These are phyloP conservation scores for Limnodromus scolopaceus DNA, from an alignment of 2,797 vertebrate species.

Conservation along the genomic window DNA sequence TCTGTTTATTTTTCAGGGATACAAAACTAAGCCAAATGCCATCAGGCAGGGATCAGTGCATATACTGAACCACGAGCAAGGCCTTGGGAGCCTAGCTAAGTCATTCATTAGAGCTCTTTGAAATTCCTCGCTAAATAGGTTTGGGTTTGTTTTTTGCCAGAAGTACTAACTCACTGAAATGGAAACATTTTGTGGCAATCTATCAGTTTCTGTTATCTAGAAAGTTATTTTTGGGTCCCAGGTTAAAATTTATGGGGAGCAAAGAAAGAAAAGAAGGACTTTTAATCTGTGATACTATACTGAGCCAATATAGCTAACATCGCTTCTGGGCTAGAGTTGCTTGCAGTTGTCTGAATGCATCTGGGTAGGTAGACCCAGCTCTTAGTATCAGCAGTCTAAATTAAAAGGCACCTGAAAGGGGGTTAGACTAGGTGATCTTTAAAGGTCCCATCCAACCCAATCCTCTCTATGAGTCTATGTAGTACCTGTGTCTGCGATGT, in stretches of 20 bases:
- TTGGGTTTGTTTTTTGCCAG: background rate
- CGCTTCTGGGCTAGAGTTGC: background rate
- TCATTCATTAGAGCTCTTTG: slow-evolving; percentile 16
- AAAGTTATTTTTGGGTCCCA: background rate
- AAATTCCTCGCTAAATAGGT: slow-evolving; percentile 1
- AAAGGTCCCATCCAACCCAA: background rate
- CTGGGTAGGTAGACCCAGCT: background rate
- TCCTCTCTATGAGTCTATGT: background rate
- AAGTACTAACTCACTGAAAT: background rate
- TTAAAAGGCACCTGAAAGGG: background rate
- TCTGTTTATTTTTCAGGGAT: slow-evolving; percentile 40
- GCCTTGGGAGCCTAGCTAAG: background rate
- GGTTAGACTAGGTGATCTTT: background rate
- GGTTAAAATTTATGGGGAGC: background rate
- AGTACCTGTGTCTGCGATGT: too few species aligned
- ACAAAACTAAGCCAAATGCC: slow-evolving; percentile 33
- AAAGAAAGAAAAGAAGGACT: background rate
- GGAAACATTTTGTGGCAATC: background rate
- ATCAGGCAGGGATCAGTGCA: slow-evolving; percentile 33
- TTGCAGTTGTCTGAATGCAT: background rate
- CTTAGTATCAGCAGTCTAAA: background rate
- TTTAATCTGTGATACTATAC: background rate
- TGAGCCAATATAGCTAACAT: background rate
- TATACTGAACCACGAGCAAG: background rate
- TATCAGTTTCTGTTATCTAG: background rate